phyloP scores from a whole-genome alignment of 2,113 vertebrate genomes.

The Tragelaphus buxtoni region DNA sequence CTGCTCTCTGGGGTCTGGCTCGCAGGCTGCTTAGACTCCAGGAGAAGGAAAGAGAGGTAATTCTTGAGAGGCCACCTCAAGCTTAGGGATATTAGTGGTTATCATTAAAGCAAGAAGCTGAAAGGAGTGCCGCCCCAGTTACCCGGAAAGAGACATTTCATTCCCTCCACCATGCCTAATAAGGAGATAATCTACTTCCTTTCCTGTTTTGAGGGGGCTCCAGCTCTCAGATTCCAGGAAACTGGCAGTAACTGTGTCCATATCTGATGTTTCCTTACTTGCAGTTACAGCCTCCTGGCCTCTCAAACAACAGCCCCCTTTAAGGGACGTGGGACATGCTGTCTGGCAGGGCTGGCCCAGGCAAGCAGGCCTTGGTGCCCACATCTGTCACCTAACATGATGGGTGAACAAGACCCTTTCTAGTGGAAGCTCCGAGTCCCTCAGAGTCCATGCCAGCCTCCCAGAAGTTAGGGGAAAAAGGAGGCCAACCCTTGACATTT shows the following conservation, averaged over 20 bases:
- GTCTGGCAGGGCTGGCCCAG: background rate
- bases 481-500: background rate
- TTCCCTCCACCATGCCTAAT: background rate
- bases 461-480: fast-evolving
- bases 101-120: background rate
- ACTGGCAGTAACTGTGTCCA: background rate
- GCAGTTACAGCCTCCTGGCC: background rate
- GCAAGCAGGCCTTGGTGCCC: background rate
- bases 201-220: background rate
- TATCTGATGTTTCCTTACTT: background rate
- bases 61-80: background rate
- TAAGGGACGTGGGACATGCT: background rate
- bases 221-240: conserved; percentile 24
- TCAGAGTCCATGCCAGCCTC: background rate
- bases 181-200: background rate
- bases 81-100: background rate
- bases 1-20: background rate
- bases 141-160: background rate
- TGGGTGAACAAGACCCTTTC: background rate
- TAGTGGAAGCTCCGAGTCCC: background rate
- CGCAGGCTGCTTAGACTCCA: background rate
- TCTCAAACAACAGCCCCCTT: background rate
- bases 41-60: background rate
- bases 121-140: background rate
- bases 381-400: background rate